A percentile compares a stretch with the other conserved stretches of the same genome.
These are phyloP conservation scores for Diabrotica virgifera DNA, from an alignment of 1,140 invertebrate species.

Conservation along the genomic window DNA sequence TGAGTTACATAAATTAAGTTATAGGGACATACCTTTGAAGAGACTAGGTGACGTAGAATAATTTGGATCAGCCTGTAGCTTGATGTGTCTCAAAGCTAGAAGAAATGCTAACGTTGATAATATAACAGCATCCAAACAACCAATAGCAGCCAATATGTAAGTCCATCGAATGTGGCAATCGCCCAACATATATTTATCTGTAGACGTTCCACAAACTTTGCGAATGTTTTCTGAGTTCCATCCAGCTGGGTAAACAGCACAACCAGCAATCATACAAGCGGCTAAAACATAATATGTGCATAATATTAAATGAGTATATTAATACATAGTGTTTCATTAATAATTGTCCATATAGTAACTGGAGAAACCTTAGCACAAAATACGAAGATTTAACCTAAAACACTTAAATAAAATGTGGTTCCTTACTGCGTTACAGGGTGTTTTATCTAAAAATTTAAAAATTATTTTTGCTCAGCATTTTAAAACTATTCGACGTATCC, in stretches of 20 bases:
- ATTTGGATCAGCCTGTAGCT: constrained; percentile 77
- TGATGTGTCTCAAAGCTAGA: constrained; percentile 82
- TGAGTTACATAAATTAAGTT: too few relatives aligned
- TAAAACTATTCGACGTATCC: too few relatives aligned
- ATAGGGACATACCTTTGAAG: constrained; percentile 57
- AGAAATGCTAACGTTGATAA: constrained; percentile 91
- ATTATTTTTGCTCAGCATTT: too few relatives aligned
- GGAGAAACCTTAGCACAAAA: too few relatives aligned
- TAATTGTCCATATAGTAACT: too few relatives aligned
- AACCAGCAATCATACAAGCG: constrained; percentile 76
- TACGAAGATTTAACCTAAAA: too few relatives aligned
- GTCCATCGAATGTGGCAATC: constrained; percentile 92
- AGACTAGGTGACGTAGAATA: constrained; percentile 55
- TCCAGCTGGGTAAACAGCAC: constrained; percentile 87
- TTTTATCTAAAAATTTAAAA: too few relatives aligned
- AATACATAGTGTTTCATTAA: too few relatives aligned
- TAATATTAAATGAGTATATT: neutral
- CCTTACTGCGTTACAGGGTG: too few relatives aligned
- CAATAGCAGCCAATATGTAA: constrained; percentile 88
- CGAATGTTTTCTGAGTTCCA: constrained; percentile 83
- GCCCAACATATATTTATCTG: constrained; percentile 71
- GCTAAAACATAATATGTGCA: constrained; percentile 56
- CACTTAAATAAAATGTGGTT: too few relatives aligned
- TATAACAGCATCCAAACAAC: constrained; percentile 85
- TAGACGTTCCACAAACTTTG: constrained; percentile 77